Base-by-base conservation (phyloP, 2,888 invertebrate species). In the Rhamphomyia laevipes region DNA sequence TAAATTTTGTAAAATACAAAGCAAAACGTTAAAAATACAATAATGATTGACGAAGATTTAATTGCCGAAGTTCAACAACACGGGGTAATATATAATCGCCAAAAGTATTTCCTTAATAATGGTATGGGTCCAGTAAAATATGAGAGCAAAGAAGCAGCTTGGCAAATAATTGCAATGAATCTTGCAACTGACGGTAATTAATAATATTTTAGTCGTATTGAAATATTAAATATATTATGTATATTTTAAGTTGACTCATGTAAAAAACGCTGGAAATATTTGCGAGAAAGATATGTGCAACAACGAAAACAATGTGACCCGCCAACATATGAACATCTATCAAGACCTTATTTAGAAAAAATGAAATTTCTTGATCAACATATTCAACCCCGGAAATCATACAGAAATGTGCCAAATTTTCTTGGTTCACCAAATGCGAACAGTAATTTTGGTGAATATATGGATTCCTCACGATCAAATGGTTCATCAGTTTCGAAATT, bases 281-380 rank as follows among this genome's bases (percentile, higher is more conserved):
- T 70, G 10, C 62, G 70, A 4, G 70, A 70, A 47, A 64, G 70
- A 1, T 70, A 70, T 51, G 70, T 70, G 0, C 70, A 70, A 3
- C 70, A 70, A 51, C 64, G 69, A 3, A 70, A 70, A 51, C 68
- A 69, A 50, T 66, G 68, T 4, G 68, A 68, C 52, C 66, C 70
- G 3, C 70, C 70, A 5, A 66, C 67, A 3, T 70, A 69, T 53
- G 70, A 70, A 48, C 70, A 70, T 52, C 57, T 70, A 11, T 70
- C 70, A 3, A 65, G 70, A 2, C 70, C 70, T 1, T 70, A 70
- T 58, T 56, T 70, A 45, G 70, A 70, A 53, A 70, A 70, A 58
- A 70, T 70, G 70, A 70, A 68, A 57, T 70, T 70, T 52, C 57
- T 70, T 3, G 70, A 70, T 51, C 65, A 68, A 47, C 70, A 68